Evolutionary conservation across 2,113 vertebrate species (phyloP), one percentile per base, ranked within the genome.

Genomic region (Cinclus cinclus): DNA sequence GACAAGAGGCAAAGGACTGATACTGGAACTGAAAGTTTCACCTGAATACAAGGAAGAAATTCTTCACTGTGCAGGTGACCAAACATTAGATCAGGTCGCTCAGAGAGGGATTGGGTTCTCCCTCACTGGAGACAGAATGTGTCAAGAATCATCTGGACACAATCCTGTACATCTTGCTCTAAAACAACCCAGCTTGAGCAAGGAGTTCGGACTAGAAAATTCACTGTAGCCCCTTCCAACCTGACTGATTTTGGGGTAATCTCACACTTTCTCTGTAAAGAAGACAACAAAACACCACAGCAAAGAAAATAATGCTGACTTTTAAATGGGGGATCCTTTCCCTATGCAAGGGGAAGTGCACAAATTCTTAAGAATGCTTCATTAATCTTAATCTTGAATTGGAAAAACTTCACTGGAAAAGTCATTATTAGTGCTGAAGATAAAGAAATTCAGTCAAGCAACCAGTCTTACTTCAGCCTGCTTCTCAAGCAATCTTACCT

Each of bases 401-500:
- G 47, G 58, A 69, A 67, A 42, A 46, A 20, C 2, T 25, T 42
- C 47, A 41, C n/a, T 59, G 44, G 20, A 53, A 39, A 50, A 39
- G 16, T n/a, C 56, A 49, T n/a, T 53, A 27, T 23, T 75, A 35
- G 14, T 76, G 8, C 6, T 18, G 42, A 31, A 52, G 30, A 46
- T 1, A n/a, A 2, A 70, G 41, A 44, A 80, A 65, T 19, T 49
- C 39, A 62, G 19, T 4, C 11, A 83, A 73, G 24, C 12, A 83
- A 50, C 5, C 30, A 35, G 53, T 37, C 27, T 52, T 37, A 22
- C 15, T 82, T 50, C 31, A 64, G 16, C 15, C 50, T 63, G 33
- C n/a, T 65, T 68, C 53, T 42, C 49, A 74, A 52, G 39, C 28
- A 69, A n/a, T 23, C 77, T 80, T 92, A 98, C 98, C 83, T 98